These are phyloP conservation scores for Parasteatoda lunata DNA, from an alignment of 2,888 invertebrate species.

Conservation along the genomic window DNA sequence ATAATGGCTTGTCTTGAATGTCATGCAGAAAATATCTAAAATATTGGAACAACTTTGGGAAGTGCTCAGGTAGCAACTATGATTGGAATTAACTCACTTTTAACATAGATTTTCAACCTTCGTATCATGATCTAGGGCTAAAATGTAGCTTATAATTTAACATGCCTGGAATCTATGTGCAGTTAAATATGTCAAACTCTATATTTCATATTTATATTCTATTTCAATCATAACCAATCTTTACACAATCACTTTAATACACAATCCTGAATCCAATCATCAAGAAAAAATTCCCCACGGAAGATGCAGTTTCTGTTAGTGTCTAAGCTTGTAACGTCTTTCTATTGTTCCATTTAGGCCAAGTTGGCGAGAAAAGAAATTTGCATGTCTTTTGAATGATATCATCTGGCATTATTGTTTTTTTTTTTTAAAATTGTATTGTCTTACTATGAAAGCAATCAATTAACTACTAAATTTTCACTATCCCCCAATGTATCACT, in stretches of 20 bases:
- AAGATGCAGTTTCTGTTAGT: constrained; percentile 11
- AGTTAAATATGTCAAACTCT: constrained; percentile 46
- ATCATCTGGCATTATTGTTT: constrained; percentile 39
- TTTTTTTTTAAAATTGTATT: constrained; percentile 31
- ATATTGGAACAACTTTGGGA: constrained; percentile 41
- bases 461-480: constrained; percentile 44
- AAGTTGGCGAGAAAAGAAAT: constrained; percentile 13
- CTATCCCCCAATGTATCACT: constrained; percentile 79
- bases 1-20: constrained; percentile 26
- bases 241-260: constrained; percentile 33
- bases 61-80: constrained; percentile 56
- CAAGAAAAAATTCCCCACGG: constrained; percentile 8
- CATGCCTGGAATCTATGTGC: constrained; percentile 43
- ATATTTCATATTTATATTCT: constrained; percentile 42
- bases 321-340: constrained; percentile 4
- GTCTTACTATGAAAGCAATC: constrained; percentile 39
- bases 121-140: constrained; percentile 41
- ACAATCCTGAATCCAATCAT: constrained; percentile 22
- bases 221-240: constrained; percentile 24
- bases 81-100: constrained; percentile 25
- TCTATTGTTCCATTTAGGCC: constrained; percentile 4
- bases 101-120: constrained; percentile 39
- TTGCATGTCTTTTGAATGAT: constrained; percentile 9
- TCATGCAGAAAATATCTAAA: constrained; percentile 65
- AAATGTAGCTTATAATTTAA: constrained; percentile 43